Base-by-base conservation (phyloP, 2,888 invertebrate species). In the Monopis laevigella region DNA sequence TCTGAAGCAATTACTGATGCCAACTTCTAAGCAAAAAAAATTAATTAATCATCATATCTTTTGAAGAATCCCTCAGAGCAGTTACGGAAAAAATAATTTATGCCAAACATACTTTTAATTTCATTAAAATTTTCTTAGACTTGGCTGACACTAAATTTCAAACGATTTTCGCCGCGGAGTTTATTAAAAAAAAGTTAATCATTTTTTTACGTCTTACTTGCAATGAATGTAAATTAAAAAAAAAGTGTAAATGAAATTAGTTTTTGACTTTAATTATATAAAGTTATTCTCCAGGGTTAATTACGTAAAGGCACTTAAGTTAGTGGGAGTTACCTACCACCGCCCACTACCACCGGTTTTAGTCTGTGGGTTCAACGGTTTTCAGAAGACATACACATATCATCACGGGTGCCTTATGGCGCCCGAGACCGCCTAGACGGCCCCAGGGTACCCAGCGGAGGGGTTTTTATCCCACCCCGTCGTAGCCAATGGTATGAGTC, bases 21-120 rank as follows among this genome's bases (percentile, higher is more conserved):
- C 36, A 21, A 36, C n/a, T 36, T 36, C n/a, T 36, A 3, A 21
- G 19, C 8, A 36, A 16, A 36, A 36, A 21, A 36, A 36, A 36
- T 21, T 36, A 36, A 36, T 36, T 36, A 36, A 36, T 36, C 36
- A 36, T 36, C 21, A 36, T 36, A 36, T 36, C 36, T 36, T 36
- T 36, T 36, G 17, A 36, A 36, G 32, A 36, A 36, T 19, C 36
- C 36, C 21, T 36, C 36, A 36, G 2, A 21, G 21, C 36, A 3
- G 35, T 32, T 12, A 32, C 32, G 18, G 3, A 21, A 36, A 36
- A 21, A 4, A 36, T 36, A 36, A 36, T 36, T 36, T 36, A 36
- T 36, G 19, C 36, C 36, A 36, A 36, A 36, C 36, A 36, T 36
- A 36, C 36, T 36, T 36, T 21, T 36, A 36, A 36, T 36, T 36